phyloP scores from a whole-genome alignment of 2,888 invertebrate genomes.

The Seira sanloemensis region DNA sequence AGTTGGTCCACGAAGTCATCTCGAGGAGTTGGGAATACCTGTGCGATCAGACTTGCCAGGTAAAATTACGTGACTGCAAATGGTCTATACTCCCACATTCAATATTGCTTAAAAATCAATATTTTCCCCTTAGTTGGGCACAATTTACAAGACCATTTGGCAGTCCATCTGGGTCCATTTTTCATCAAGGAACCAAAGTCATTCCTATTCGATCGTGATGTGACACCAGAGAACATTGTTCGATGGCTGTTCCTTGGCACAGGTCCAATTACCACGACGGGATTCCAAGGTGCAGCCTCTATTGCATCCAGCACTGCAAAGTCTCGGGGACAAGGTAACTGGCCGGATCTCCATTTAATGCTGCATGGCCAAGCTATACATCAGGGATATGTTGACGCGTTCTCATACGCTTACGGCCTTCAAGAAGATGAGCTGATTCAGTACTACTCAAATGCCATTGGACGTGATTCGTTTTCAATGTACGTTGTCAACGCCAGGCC shows the following conservation, averaged over 20 bases:
- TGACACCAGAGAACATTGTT: constrained; percentile 8
- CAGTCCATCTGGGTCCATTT: constrained; percentile 67
- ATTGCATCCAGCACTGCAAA: constrained; percentile 40
- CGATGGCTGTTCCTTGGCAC: background rate
- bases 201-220: constrained; percentile 57
- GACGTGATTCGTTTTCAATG: constrained; percentile 57
- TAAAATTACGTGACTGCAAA: background rate
- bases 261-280: constrained; percentile 50
- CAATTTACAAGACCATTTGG: background rate
- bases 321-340: constrained; percentile 24
- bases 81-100: background rate
- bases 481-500: constrained; percentile 50
- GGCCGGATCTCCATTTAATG: constrained; percentile 55
- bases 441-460: constrained; percentile 50
- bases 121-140: background rate
- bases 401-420: constrained; percentile 43
- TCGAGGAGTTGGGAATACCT: background rate
- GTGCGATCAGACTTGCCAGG: background rate
- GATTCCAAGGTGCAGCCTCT: constrained; percentile 56
- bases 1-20: background rate
- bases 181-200: constrained; percentile 58
- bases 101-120: background rate
- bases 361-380: constrained; percentile 34
- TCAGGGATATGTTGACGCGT: constrained; percentile 29
- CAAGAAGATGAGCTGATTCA: constrained; percentile 40